Evolutionary conservation across 1,140 invertebrate species (phyloP).

Genomic region (Bursaphelenchus mucronatus): DNA sequence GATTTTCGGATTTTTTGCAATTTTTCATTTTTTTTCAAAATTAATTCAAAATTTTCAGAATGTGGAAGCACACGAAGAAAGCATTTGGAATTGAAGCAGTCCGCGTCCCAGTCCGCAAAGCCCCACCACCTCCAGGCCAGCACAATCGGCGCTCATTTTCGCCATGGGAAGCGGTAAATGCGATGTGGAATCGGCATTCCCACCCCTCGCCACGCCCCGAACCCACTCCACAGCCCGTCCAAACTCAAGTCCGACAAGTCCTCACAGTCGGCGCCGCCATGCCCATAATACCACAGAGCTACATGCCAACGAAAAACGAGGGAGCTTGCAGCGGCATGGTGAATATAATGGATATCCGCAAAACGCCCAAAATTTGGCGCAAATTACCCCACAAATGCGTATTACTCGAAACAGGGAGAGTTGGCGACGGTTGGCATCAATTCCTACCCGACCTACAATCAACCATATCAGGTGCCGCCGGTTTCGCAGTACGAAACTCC

Average conservation of each 20-base stretch:
- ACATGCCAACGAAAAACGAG: slow-evolving; percentile 4
- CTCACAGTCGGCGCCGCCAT: slow-evolving; percentile 14
- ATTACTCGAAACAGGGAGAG: too few relatives aligned
- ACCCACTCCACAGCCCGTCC: slow-evolving; percentile 5
- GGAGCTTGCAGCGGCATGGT: neutral
- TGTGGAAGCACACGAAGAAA: slow-evolving; percentile 44
- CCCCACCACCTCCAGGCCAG: slow-evolving; percentile 48
- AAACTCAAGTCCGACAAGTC: slow-evolving; percentile 7
- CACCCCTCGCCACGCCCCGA: neutral
- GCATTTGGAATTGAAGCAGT: slow-evolving; percentile 43
- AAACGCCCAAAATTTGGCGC: neutral
- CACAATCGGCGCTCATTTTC: slow-evolving; percentile 7
- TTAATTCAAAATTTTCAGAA: slow-evolving; percentile 27
- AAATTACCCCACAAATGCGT: too few relatives aligned
- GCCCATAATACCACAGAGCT: slow-evolving; percentile 15
- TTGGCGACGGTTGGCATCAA: too few relatives aligned
- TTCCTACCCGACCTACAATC: too few relatives aligned
- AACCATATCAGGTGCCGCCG: neutral
- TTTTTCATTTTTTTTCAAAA: neutral
- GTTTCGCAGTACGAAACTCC: neutral
- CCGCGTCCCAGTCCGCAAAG: slow-evolving; percentile 51
- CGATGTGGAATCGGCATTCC: slow-evolving; percentile 17
- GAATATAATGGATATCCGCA: slow-evolving; percentile 2
- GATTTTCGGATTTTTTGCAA: slow-evolving; percentile 9
- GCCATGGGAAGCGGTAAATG: slow-evolving; percentile 1